Evolutionary conservation across 2,888 invertebrate species (phyloP).

Genomic region (Neoitamus cyanurus): DNA sequence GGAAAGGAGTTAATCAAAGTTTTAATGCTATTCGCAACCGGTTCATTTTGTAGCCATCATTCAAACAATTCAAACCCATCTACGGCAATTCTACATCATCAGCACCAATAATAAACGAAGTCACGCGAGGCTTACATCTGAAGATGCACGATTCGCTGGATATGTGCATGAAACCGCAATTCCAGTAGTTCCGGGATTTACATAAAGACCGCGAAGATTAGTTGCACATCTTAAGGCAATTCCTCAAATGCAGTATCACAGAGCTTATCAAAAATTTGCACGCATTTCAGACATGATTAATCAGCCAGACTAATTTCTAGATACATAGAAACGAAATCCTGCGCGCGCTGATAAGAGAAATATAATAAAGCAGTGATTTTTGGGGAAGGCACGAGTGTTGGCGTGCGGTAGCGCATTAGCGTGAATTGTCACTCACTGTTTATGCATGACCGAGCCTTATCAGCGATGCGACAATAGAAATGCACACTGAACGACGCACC

Average conservation of each 20-base stretch:
- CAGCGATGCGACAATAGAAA: background rate
- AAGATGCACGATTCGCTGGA: background rate
- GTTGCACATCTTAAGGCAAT: background rate
- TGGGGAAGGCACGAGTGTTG: background rate
- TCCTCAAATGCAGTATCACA: background rate
- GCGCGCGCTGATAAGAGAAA: background rate
- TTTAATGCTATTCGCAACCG: background rate
- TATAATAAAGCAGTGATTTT: background rate
- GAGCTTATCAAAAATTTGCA: background rate
- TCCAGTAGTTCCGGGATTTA: background rate
- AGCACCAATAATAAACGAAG: background rate
- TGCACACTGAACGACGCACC: background rate
- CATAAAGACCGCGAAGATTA: background rate
- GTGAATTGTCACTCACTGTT: background rate
- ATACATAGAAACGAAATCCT: background rate
- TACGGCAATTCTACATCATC: background rate
- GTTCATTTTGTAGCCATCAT: background rate
- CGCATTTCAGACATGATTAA: slow-evolving; percentile 23
- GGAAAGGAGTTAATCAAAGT: background rate
- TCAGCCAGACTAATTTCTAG: background rate
- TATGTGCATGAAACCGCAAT: background rate
- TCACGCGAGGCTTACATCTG: background rate
- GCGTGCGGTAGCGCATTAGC: background rate
- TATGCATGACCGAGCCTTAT: background rate
- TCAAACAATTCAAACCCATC: background rate